Percentiles rank a stretch among this genome's conserved stretches.
These are phyloP conservation scores for Crax fasciolata DNA, from an alignment of 2,797 vertebrate species.

Conservation along the genomic window DNA sequence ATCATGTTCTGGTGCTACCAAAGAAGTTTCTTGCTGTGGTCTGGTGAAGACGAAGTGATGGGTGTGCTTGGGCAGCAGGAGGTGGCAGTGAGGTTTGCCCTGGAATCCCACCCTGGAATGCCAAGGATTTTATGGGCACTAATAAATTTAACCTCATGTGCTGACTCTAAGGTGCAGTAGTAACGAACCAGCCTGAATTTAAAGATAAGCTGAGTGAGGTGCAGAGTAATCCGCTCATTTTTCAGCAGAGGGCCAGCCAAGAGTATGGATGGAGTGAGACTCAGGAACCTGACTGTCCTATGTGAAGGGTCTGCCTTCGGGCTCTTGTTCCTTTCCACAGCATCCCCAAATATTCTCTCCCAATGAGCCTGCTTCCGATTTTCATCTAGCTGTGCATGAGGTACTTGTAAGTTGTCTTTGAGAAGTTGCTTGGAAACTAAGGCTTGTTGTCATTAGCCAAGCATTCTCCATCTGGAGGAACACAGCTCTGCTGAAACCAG, in stretches of 20 bases:
- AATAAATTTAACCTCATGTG: constrained; percentile 59
- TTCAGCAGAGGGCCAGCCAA: not conserved
- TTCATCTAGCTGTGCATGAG: not conserved
- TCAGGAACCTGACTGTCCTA: not conserved
- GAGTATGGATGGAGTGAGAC: not conserved
- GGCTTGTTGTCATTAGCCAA: not conserved
- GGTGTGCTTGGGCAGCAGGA: constrained; percentile 45
- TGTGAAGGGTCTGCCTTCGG: not conserved
- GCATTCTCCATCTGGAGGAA: not conserved
- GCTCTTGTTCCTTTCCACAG: not conserved
- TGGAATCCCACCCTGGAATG: constrained; percentile 30
- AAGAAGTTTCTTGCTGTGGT: not conserved
- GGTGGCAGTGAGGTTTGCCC: constrained; percentile 6
- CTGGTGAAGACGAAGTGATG: not conserved
- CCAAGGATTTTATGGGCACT: constrained; percentile 37
- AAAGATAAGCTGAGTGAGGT: not conserved
- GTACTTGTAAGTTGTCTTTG: not conserved
- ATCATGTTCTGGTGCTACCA: not conserved
- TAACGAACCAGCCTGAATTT: constrained; percentile 22
- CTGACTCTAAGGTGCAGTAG: not conserved
- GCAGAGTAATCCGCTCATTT: not conserved
- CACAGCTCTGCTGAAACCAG: not conserved
- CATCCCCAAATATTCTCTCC: not conserved
- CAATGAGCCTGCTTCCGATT: not conserved
- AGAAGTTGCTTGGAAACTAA: not conserved